Conservation (phyloP, 2,113 vertebrate genomes). For the Malurus cyaneus region DNA sequence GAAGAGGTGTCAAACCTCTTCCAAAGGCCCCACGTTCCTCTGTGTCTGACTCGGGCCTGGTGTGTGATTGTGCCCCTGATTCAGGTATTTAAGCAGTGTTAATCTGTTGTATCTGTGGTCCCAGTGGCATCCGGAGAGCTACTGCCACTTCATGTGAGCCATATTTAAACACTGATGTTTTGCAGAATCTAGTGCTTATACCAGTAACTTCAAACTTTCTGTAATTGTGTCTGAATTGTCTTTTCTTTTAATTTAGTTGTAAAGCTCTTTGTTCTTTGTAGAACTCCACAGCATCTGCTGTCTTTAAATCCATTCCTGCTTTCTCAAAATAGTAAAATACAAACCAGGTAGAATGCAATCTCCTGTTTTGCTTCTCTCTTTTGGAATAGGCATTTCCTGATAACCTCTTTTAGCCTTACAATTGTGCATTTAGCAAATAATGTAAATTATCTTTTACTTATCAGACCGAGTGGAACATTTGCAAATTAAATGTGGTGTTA, state of each 20-base stretch:
- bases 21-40: accelerated
- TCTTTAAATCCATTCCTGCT: neutral
- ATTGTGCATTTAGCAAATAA: neutral
- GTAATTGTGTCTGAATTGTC: neutral
- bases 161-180: neutral
- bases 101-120: neutral
- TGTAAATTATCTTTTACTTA: neutral
- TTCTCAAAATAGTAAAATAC: neutral
- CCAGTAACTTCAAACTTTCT: neutral
- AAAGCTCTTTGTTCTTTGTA: neutral
- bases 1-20: neutral
- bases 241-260: neutral
- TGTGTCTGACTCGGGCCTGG: neutral
- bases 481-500: neutral
- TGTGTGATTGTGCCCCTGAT: neutral
- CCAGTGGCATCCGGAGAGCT: neutral
- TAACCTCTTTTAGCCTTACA: neutral
- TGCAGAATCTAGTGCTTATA: neutral
- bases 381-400: neutral
- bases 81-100: neutral
- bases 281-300: accelerated
- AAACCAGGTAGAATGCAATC: neutral
- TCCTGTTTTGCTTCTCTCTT: neutral
- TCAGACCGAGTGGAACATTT: neutral
- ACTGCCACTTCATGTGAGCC: neutral